Conservation (phyloP, 2,888 invertebrate species). For the Cryptocephalus moraei region DNA sequence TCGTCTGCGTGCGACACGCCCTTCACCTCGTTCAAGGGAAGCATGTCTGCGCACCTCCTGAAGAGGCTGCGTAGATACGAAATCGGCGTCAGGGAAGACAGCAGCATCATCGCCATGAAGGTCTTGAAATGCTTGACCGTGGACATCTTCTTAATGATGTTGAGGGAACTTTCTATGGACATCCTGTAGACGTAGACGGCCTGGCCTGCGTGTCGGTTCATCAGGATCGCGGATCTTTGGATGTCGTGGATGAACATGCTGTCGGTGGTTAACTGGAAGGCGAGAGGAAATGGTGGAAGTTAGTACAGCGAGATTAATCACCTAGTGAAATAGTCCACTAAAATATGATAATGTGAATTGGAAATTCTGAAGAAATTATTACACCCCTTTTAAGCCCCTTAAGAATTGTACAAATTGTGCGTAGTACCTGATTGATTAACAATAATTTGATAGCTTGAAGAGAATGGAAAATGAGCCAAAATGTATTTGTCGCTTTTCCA, state of each 20-base stretch:
- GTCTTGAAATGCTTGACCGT: too few species aligned
- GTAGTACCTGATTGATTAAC: too few species aligned
- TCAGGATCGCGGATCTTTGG: slow-evolving; percentile 14
- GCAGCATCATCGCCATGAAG: too few species aligned
- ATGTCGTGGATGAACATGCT: slow-evolving; percentile 25
- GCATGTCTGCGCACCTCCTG: slow-evolving; percentile 1
- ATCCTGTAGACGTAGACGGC: slow-evolving; percentile 26
- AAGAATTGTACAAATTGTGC: too few species aligned
- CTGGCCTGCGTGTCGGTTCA: slow-evolving; percentile 13
- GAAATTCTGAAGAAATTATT: too few species aligned
- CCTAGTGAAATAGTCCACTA: too few species aligned
- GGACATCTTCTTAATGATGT: slow-evolving; percentile 4
- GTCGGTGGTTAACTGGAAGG: slow-evolving; percentile 30
- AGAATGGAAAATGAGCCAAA: too few species aligned
- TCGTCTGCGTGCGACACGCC: slow-evolving; percentile 29
- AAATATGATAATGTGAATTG: too few species aligned
- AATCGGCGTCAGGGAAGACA: too few species aligned
- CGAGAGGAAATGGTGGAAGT: slow-evolving; percentile 2
- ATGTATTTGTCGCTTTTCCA: too few species aligned
- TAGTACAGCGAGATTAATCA: too few species aligned
- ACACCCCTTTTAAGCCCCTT: background rate
- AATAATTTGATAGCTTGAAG: too few species aligned
- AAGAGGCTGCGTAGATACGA: background rate
- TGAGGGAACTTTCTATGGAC: slow-evolving; percentile 21
- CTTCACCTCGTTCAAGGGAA: slow-evolving; percentile 7